Evolutionary conservation across 2,113 vertebrate species (phyloP), one percentile per base, ranked within the genome.

Genomic region (Hypomesus transpacificus): DNA sequence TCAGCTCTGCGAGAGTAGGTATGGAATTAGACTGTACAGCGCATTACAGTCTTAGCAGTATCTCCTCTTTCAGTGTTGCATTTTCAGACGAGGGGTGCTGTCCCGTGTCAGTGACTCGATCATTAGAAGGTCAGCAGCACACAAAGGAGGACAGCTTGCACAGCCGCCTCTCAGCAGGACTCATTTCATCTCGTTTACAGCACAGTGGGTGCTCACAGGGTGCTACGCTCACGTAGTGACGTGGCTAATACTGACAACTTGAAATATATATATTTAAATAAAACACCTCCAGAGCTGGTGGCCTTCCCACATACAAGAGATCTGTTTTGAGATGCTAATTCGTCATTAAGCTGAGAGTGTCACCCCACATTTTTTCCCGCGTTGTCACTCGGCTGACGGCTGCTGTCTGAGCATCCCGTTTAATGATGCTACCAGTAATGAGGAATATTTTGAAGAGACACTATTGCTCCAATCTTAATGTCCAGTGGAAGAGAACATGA

Each of bases 141-240:
- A 83, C 77, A 64, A 50, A 70, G 69, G 58, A 21, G 84, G 76
- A 84, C 84, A 73, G 81, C 83, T 75, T 84, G 80, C 71, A 66
- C 83, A 66, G 80, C 80, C 78, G 64, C 75, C 82, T 87, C 87
- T 88, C 89, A 71, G 84, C 87, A 73, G 87, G 87, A 81, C 76
- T 79, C 82, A 73, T 86, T 78, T 86, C 84, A 82, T 90, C 88
- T 90, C 77, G 86, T 91, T 90, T 91, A 80, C 87, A 79, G 82
- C 90, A 72, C 87, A 87, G 88, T 67, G 80, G 84, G 79, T 66
- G 76, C 71, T 80, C 84, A 87, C 86, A 84, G 75, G 69, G 71
- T 56, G 75, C 75, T 69, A 24, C n/a, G 74, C 66, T 64, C 72
- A 63, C 73, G 73, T 76, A 73, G 61, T 70, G 82, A 82, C 84